These are phyloP conservation scores for Aphyosemion australe DNA, from an alignment of 2,113 vertebrate species.

Conservation along the genomic window DNA sequence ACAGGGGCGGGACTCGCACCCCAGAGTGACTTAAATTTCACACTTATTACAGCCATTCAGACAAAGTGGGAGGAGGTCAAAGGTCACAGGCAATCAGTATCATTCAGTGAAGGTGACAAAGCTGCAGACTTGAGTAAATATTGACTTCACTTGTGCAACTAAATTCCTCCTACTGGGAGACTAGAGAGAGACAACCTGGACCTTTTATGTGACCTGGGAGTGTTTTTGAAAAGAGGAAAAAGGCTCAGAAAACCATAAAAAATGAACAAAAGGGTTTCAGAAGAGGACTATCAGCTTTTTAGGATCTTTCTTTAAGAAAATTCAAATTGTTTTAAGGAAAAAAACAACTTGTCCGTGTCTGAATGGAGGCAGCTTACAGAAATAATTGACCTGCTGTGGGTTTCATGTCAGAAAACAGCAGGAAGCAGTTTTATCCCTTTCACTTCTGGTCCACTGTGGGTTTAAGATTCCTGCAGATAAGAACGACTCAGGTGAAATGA, in stretches of 20 bases:
- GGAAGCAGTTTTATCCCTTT: conserved; percentile 30
- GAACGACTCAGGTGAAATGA: background rate
- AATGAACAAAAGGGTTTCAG: conserved; percentile 22
- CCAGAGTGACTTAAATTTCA: conserved; percentile 19
- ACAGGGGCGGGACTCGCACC: background rate
- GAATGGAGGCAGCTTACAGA: conserved; percentile 34
- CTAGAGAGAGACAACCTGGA: conserved; percentile 33
- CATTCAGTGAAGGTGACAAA: conserved; percentile 50
- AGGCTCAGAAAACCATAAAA: conserved; percentile 3
- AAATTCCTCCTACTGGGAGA: conserved; percentile 61
- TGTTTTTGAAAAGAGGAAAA: conserved; percentile 23
- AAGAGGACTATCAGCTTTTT: conserved; percentile 14
- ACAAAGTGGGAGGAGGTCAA: conserved; percentile 41
- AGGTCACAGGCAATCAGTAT: conserved; percentile 46
- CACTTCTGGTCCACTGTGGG: conserved; percentile 8
- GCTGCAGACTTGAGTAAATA: conserved; percentile 58
- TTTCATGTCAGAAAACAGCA: conserved; percentile 30
- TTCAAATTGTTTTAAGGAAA: background rate
- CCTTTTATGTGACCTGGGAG: conserved; percentile 12
- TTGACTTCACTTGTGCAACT: conserved; percentile 56
- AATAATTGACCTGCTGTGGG: conserved; percentile 41
- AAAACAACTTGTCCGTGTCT: conserved; percentile 25
- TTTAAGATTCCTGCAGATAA: conserved; percentile 14
- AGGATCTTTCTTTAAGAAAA: no score
- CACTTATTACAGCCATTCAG: conserved; percentile 21